Percentiles rank a stretch among this genome's conserved stretches.
These are phyloP conservation scores for Phyllotreta striolata DNA, from an alignment of 2,888 invertebrate genomes.

Conservation along the genomic window DNA sequence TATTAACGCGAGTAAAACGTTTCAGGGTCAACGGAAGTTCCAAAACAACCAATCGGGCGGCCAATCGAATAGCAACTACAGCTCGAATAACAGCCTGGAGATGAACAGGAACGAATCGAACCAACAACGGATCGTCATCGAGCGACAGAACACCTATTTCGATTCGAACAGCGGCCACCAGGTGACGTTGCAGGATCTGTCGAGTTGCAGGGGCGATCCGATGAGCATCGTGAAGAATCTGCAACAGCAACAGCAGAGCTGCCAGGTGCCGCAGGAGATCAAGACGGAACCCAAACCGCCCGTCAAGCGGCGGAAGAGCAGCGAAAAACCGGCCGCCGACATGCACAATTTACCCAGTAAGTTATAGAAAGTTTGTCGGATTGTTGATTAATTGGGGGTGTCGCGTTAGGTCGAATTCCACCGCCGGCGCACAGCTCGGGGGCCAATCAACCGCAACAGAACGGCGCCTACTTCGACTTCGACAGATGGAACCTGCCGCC, in stretches of 20 bases:
- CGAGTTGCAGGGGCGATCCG: slow-evolving; percentile 77
- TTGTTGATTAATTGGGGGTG: slow-evolving; percentile 7
- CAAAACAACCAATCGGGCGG: slow-evolving; percentile 58
- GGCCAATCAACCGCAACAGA: slow-evolving; percentile 53
- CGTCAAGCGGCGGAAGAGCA: slow-evolving; percentile 66
- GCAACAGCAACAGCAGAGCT: slow-evolving; percentile 55
- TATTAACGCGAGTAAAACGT: not conserved
- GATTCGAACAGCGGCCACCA: slow-evolving; percentile 68
- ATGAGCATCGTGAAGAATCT: slow-evolving; percentile 80
- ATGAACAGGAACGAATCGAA: slow-evolving; percentile 45
- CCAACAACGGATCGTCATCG: slow-evolving; percentile 53
- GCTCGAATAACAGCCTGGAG: slow-evolving; percentile 59
- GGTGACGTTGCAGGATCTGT: slow-evolving; percentile 73
- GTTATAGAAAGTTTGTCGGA: slow-evolving; percentile 18
- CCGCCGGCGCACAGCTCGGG: slow-evolving; percentile 74
- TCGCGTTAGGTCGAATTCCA: slow-evolving; percentile 67
- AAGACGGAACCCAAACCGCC: slow-evolving; percentile 58
- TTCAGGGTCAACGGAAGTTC: slow-evolving; percentile 59
- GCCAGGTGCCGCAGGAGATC: slow-evolving; percentile 55
- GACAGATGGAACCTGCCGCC: slow-evolving; percentile 82
- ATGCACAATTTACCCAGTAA: slow-evolving; percentile 43
- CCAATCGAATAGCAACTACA: slow-evolving; percentile 59
- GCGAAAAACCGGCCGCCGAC: slow-evolving; percentile 64
- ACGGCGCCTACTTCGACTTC: slow-evolving; percentile 76
- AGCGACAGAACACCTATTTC: slow-evolving; percentile 72